A percentile compares a stretch with the other conserved stretches of the same genome.
Evolutionary conservation across 2,797 vertebrate genomes (phyloP).

Genomic region (Australoheros facetus): DNA sequence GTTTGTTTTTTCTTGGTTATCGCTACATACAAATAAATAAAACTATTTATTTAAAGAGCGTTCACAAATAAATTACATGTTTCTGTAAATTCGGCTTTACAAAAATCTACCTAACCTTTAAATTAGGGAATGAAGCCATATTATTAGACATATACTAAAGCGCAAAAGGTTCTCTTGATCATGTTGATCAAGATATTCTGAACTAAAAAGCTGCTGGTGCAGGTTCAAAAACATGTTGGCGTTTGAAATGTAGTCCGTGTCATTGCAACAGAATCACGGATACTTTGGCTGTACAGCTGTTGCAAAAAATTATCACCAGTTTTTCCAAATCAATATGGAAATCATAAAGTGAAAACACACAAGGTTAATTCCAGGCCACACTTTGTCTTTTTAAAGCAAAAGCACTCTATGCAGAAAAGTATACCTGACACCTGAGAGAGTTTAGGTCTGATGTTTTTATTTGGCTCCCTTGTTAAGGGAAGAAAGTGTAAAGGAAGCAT

Average conservation of each 20-base stretch:
- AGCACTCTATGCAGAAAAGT: background rate
- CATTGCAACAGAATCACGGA: background rate
- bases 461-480: slow-evolving; percentile 21
- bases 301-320: background rate
- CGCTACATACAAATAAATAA: fast-evolving
- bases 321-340: background rate
- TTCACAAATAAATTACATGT: background rate
- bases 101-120: too few species aligned
- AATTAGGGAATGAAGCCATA: background rate
- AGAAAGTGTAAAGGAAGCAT: slow-evolving; percentile 14
- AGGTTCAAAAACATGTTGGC: background rate
- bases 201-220: background rate
- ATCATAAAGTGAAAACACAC: background rate
- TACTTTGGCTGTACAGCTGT: background rate
- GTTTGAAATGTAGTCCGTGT: fast-evolving
- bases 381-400: background rate
- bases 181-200: fast-evolving
- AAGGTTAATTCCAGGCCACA: background rate
- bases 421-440: background rate
- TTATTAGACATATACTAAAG: background rate
- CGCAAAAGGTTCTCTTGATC: background rate
- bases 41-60: background rate
- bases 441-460: slow-evolving; percentile 45
- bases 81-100: background rate
- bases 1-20: fast-evolving